Base-by-base conservation (phyloP, 1,140 invertebrate species). In the Drosophila biarmipes region DNA sequence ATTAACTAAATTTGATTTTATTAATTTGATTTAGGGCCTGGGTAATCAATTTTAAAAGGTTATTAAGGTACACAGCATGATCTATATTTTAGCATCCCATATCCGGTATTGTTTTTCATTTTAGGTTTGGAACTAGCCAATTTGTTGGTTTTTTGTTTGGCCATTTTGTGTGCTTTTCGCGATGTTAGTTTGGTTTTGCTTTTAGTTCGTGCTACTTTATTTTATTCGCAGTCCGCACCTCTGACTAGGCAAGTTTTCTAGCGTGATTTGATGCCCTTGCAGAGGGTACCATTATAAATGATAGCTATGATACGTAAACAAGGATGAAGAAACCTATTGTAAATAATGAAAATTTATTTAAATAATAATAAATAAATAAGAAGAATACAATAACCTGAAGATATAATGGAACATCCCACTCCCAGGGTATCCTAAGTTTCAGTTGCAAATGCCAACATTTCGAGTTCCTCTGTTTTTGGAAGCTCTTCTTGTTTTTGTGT, bases 1-100 rank as follows among this genome's bases (percentile, higher is more conserved):
- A 11, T 42, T 10, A 42, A 42, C 7, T 19, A 11, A 8, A 42
- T 6, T 19, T 17, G 3, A 42, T 49, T 8, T 7, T 24, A 71
- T 66, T 80, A 80, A 75, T 78, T 78, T 75, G 66, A 74, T 80
- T 74, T 68, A 61, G 69, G 74, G 71, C 59, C 45, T 58, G 38
- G 6, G 6, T 43, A 40, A 38, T 67, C 67, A 76, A 45, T 58
- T 73, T 77, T 34, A 59, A 74, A 24, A 34, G 15, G n/a, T 17
- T 27, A 6, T 5, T 11, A 5, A 4, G 24, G 6, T 27, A 14
- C 2, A 8, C 43, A 27, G 6, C 43, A 21, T 2, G 10, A 21
- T 21, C 5, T 11, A 21, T 2, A 24, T 14, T 27, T 46, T 2
- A 7, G 21, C 8, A n/a, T 4, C 14, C 21, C 14, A n/a, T 1